A percentile compares a stretch with the other conserved stretches of the same genome.
These are phyloP conservation scores for Hirtodrosophila cameraria DNA, from an alignment of 2,888 invertebrate species.

Conservation along the genomic window DNA sequence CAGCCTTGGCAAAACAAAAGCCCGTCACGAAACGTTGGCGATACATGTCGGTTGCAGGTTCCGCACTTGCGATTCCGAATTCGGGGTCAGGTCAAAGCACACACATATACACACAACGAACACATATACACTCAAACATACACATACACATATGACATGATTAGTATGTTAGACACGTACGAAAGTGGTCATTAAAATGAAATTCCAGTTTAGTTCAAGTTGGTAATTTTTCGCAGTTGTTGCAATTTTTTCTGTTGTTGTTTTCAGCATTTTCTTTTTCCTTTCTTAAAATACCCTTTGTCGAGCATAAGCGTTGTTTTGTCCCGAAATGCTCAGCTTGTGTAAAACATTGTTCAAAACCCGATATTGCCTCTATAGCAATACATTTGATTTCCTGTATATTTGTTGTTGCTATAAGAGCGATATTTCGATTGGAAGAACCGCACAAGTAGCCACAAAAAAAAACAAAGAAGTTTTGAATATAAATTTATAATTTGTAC, in stretches of 20 bases:
- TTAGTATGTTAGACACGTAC: constrained; percentile 82
- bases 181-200: constrained; percentile 82
- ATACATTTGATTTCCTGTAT: too few species aligned
- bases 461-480: too few species aligned
- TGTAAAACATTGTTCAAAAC: too few species aligned
- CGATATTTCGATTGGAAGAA: too few species aligned
- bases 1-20: constrained; percentile 61
- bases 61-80: constrained; percentile 26
- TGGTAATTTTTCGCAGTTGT: constrained; percentile 79
- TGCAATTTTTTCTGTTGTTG: constrained; percentile 63
- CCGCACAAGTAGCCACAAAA: too few species aligned
- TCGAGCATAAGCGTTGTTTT: too few species aligned
- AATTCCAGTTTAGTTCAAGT: constrained; percentile 79
- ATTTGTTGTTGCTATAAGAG: too few species aligned
- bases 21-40: constrained; percentile 60
- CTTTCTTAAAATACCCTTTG: too few species aligned
- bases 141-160: constrained; percentile 65
- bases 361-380: too few species aligned
- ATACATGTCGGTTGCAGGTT: constrained; percentile 45
- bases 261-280: not conserved
- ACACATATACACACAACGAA: constrained; percentile 15
- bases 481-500: too few species aligned
- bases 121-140: constrained; percentile 24
- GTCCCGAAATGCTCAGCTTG: too few species aligned
- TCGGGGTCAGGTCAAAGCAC: constrained; percentile 52